Percentiles rank a stretch among this genome's conserved stretches.
phyloP scores from a whole-genome alignment of 2,888 invertebrate species.

The Balanococcus diminutus region DNA sequence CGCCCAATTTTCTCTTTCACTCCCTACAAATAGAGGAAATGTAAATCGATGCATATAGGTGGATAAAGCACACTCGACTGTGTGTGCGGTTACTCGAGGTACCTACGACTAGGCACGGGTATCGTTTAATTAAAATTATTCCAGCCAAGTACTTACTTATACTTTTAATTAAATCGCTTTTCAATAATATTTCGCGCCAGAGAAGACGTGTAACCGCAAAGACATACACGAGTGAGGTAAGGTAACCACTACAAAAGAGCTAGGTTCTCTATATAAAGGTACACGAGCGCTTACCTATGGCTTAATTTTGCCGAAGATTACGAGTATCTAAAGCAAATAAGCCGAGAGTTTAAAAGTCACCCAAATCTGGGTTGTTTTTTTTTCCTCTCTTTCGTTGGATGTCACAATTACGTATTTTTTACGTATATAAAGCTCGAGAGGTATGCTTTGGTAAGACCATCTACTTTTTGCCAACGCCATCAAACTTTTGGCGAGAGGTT shows the following conservation, averaged over 20 bases:
- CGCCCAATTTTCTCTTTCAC: no score
- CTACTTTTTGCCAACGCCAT: background rate
- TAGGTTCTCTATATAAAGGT: background rate
- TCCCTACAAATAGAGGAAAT: background rate
- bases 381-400: background rate
- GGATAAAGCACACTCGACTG: background rate
- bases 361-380: background rate
- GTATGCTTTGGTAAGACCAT: background rate
- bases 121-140: slow-evolving; percentile 9
- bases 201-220: background rate
- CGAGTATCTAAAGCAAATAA: background rate
- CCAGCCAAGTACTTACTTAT: background rate
- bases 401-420: background rate
- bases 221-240: background rate
- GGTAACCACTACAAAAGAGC: background rate
- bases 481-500: background rate
- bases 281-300: background rate
- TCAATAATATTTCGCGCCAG: background rate
- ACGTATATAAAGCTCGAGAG: background rate
- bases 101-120: background rate
- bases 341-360: background rate
- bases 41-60: background rate
- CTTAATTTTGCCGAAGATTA: slow-evolving; percentile 34
- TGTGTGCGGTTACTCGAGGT: background rate
- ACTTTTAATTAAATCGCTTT: slow-evolving; percentile 37